Base-by-base conservation (phyloP, 2,888 invertebrate species). In the Neoaliturus tenellus region DNA sequence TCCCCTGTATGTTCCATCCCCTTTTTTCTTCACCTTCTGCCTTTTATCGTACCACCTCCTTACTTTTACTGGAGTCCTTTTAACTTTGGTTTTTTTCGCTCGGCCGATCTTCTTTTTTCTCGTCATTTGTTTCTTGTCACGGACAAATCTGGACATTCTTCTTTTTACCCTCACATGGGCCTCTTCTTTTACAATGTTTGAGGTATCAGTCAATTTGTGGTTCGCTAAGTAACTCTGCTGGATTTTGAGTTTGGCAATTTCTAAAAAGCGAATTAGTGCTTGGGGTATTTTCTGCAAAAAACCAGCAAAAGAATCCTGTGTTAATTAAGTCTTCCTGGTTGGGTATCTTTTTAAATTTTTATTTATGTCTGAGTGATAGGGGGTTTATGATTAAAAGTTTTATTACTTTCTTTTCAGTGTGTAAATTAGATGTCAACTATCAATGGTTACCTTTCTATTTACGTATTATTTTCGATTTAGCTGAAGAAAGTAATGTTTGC, bases 1-100 rank as follows among this genome's bases (percentile, higher is more conserved):
- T 48, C 81, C 81, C 41, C 81, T 81, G 17, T 81, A 81, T 20
- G 81, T 69, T 6, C 81, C 81, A 20, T 81, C 81, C 20, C 81
- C 81, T 48, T 81, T 81, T 71, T 81, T 81, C 41, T n/a, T n/a
- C 28, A 44, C 44, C 20, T 75, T 75, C 28, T 75, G 75, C 20
- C 75, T 17, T 48, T 75, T 75, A 23, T 75, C 75, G 17, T 44
- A 75, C 75, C 75, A 75, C n/a, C 17, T 75, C 28, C 28, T 41
- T 28, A 44, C 17, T 25, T 75, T 44, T 14, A 75, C 39, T 48
- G 75, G 75, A 1, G 48, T 10, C 23, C 75, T 44, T 25, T 23
- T 75, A 25, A 75, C 75, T 28, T 75, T 75, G 3, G 75, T 75
- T 28, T 75, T 75, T 28, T 75, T 75, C 17, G 39, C 39, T 28